phyloP scores from a whole-genome alignment of 2,113 vertebrate genomes.

The Phylloscopus whistleri region DNA sequence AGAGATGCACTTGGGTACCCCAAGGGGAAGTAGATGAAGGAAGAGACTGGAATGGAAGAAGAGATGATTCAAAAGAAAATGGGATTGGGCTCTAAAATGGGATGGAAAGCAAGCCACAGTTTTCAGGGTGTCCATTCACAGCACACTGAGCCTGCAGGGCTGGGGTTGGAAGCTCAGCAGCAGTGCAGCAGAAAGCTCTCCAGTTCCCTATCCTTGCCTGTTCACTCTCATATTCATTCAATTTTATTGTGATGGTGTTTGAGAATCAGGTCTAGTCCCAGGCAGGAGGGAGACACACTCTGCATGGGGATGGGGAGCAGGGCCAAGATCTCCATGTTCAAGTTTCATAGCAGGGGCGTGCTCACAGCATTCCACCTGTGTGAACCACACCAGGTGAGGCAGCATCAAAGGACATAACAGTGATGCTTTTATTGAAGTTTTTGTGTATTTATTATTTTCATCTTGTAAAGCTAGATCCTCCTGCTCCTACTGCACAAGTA shows the following conservation, averaged over 20 bases:
- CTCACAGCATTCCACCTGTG: background rate
- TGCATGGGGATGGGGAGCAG: background rate
- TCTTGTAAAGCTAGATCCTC: background rate
- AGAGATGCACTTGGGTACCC: background rate
- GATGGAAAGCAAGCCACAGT: background rate
- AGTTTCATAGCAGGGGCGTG: background rate
- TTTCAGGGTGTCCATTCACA: background rate
- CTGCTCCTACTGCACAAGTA: background rate
- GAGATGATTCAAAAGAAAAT: background rate
- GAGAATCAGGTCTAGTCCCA: background rate
- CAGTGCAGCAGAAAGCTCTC: background rate
- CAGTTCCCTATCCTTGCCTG: background rate
- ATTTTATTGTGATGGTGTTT: background rate
- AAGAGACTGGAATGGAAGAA: background rate
- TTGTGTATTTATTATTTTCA: background rate
- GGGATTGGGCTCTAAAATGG: background rate
- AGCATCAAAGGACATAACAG: background rate
- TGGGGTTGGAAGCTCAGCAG: background rate
- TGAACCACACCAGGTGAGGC: accelerated
- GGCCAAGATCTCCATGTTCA: background rate
- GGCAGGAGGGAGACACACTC: background rate
- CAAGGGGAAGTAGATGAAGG: background rate
- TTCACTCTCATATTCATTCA: background rate
- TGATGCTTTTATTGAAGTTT: background rate
- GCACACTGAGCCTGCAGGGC: accelerated